Evolutionary conservation across 92 coral and sea anemone species (phyloP), one percentile per base, ranked within the genome.

Genomic region (Epizoanthus rinbou): DNA sequence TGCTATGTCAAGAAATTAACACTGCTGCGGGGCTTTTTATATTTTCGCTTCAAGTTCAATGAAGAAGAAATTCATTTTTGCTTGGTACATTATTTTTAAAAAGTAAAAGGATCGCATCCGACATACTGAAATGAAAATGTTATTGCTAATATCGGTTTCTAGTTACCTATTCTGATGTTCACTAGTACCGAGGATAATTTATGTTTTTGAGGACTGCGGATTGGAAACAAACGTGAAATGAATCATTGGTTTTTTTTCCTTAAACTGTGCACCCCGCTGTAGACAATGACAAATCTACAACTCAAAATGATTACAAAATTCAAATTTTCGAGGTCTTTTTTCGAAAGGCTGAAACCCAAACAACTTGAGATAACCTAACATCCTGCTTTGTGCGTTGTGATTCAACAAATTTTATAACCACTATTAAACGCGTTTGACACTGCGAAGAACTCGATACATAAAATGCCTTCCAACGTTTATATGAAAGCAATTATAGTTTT

Each of bases 261-360:
- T 60, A 78, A 78, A 78, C 47, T 78, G 58, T 22, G 56, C 82
- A 59, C 82, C 82, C 82, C 68, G 82, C 82, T 63, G 82, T 18
- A 78, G 82, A 78, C 58, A 76, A 76, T 76, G 24, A 76, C 54
- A 76, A 68, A 78, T 78, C 64, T 78, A 78, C 82, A n/a, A 78
- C 82, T 60, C n/a, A 39, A 62, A 54, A 58, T 47, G 82, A 78
- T 78, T 78, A 69, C 71, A 41, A 78, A 78, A 78, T 78, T 78
- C 82, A 78, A 78, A 78, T 78, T 60, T 62, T 41, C 56, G 69
- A 62, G 52, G 58, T 78, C 71, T 41, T 62, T 78, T 78, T 78
- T 53, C 23, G 33, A 78, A 78, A 19, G 66, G 57, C 25, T 60
- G 16, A 73, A 78, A 78, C 47, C 82, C 21, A 78, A 78, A 78